Evolutionary conservation across 2,113 vertebrate species (phyloP).

Genomic region (Proteles cristata): DNA sequence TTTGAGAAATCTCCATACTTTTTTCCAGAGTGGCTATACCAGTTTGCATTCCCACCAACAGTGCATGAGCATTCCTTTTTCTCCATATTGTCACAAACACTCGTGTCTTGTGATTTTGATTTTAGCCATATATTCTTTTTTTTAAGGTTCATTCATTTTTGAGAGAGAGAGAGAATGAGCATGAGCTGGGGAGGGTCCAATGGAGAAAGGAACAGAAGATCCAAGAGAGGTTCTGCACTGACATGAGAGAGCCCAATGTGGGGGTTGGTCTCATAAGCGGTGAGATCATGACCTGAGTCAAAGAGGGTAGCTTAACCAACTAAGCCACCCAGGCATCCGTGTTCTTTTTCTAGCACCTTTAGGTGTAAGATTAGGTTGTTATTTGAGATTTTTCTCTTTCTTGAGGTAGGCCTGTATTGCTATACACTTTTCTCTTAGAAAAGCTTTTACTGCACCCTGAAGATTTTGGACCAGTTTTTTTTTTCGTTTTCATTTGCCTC

Average conservation of each 20-base stretch:
- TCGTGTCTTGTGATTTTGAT: not conserved
- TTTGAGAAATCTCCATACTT: not conserved
- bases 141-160: too few species aligned
- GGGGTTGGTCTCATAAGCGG: too few species aligned
- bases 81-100: not conserved
- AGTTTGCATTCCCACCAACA: not conserved
- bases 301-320: too few species aligned
- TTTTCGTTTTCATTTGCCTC: not conserved
- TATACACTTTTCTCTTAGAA: not conserved
- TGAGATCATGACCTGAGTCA: too few species aligned
- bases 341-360: not conserved
- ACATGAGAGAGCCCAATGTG: too few species aligned
- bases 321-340: not conserved
- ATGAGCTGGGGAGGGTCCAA: too few species aligned
- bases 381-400: not conserved
- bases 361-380: not conserved
- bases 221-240: too few species aligned
- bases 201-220: too few species aligned
- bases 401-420: not conserved
- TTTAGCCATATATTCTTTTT: not conserved
- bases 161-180: too few species aligned
- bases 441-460: not conserved
- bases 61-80: not conserved
- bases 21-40: not conserved
- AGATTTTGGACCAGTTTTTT: not conserved